phyloP scores from a whole-genome alignment of 2,113 vertebrate species.

The Passer domesticus region DNA sequence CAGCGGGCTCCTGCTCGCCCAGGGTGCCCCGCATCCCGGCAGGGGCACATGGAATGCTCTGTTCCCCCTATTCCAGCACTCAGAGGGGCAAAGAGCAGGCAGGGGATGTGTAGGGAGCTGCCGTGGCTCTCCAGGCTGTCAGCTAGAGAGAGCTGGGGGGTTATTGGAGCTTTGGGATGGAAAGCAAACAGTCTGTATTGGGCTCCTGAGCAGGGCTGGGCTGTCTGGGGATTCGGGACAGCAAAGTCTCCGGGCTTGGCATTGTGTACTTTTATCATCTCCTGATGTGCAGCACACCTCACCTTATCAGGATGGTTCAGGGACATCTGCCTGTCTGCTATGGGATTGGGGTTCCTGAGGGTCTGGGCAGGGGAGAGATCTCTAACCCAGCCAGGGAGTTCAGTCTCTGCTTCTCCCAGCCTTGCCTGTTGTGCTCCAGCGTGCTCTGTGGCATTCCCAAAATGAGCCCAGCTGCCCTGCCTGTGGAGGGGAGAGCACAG shows the following conservation, averaged over 20 bases:
- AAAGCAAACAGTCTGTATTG: slow-evolving; percentile 3
- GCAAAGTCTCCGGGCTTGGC: not conserved
- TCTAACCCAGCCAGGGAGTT: not conserved
- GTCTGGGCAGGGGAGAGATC: not conserved
- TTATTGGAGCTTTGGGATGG: not conserved
- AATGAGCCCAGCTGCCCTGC: not conserved
- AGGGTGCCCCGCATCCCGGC: not conserved
- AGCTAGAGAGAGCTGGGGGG: not conserved
- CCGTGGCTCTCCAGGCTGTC: not conserved
- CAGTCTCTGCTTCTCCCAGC: not conserved
- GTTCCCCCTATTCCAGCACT: not conserved
- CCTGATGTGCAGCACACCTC: not conserved
- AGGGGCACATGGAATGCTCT: not conserved
- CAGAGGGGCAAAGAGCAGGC: not conserved
- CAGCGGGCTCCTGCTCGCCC: rapidly evolving
- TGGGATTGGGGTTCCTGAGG: not conserved
- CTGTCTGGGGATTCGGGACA: not conserved
- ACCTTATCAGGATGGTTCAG: not conserved
- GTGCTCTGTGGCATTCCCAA: rapidly evolving
- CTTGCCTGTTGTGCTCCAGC: not conserved
- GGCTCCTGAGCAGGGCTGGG: slow-evolving; percentile 11
- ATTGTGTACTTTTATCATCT: not conserved
- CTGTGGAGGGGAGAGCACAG: rapidly evolving
- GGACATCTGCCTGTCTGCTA: not conserved
- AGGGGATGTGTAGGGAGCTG: not conserved